These are phyloP conservation scores for Pherbina coryleti DNA, from an alignment of 2,888 invertebrate genomes.

Conservation along the genomic window DNA sequence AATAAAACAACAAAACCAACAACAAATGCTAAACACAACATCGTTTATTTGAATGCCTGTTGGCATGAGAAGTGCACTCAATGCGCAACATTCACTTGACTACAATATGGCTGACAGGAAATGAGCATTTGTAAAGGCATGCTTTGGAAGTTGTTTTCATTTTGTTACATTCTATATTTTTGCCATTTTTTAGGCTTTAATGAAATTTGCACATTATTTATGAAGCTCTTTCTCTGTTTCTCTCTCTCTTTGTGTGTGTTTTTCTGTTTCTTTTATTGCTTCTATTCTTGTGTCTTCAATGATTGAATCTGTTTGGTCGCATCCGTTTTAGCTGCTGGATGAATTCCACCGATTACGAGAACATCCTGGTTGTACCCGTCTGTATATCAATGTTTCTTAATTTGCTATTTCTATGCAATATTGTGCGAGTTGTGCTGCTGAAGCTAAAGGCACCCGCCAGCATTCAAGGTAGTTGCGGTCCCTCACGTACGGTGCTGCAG, in stretches of 20 bases:
- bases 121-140: not conserved
- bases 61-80: not conserved
- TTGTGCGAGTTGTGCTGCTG: constrained; percentile 86
- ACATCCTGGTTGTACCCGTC: constrained; percentile 83
- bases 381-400: constrained; percentile 85
- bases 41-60: not conserved
- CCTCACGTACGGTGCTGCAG: constrained; percentile 81
- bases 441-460: constrained; percentile 81
- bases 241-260: too few species aligned
- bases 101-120: constrained; percentile 10
- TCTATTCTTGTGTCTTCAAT: not conserved
- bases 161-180: not conserved
- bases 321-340: constrained; percentile 79
- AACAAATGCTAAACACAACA: not conserved
- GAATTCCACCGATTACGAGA: constrained; percentile 78
- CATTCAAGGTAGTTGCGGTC: constrained; percentile 75
- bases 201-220: not conserved
- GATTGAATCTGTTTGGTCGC: not conserved
- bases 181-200: not conserved
- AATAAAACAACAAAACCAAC: not conserved
- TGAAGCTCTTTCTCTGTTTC: not conserved
- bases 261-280: not conserved
- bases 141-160: not conserved
- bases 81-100: not conserved
- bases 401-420: constrained; percentile 88